Evolutionary conservation across 1,140 invertebrate species (phyloP), one percentile per base, ranked within the genome.

Genomic region (Cherax destructor): DNA sequence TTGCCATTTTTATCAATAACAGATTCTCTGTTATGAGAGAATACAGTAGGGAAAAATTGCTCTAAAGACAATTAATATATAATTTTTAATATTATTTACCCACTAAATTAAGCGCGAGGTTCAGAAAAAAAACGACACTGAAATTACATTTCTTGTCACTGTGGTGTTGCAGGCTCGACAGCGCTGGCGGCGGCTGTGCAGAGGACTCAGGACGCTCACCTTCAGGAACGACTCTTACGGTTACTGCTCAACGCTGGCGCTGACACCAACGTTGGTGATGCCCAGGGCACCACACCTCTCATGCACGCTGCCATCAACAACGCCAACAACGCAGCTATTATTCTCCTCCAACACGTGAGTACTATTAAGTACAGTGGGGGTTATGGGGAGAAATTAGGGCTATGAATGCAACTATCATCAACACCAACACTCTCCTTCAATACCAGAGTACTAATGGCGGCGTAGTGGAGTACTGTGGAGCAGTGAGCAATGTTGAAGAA

Each of bases 291-390:
- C 78, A 88, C 86, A 7, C 86, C n/a, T 18, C 78, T 88, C 86
- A 88, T 88, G 86, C 86, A 88, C 86, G 86, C 86, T 21, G 86
- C 86, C 86, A 72, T 72, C n/a, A 47, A 21, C 21, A 88, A 88
- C 78, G 47, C 41, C 21, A 50, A 52, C 5, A n/a, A 49, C 6
- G 86, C 65, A 3, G 79, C 77, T 41, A 65, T 88, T 59, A 72
- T 49, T 10, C 86, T 88, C 61, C 86, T 88, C 10, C 86, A 88
- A 59, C 86, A 88, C 65, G 86, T n/a, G 49, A 72, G 86, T 88
- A n/a, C 10, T 78, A 30, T 7, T 1, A 24, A 6, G 50, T 9
- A 77, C 7, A 21, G 30, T n/a, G 4, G 47, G 30, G 21, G 1
- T 59, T n/a, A 16, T 59, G 56, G 9, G 9, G 16, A 16, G 0